Conservation (phyloP, 53 echinoderm and acorn worm species). For the Hippasteria phrygiana region DNA sequence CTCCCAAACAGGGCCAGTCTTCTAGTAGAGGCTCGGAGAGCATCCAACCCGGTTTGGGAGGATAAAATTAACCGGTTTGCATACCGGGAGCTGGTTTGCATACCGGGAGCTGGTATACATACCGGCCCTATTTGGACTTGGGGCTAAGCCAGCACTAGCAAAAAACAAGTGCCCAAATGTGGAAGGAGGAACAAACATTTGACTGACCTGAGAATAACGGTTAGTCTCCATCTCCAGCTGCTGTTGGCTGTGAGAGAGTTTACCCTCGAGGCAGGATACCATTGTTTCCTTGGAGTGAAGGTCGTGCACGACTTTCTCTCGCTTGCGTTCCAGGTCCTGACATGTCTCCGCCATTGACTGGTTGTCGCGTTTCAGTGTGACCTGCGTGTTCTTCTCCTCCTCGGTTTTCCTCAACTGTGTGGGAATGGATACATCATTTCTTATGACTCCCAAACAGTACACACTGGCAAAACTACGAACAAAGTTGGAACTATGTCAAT, state of each 20-base stretch:
- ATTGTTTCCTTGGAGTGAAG: slow-evolving; percentile 82
- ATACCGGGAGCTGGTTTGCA: too few relatives aligned
- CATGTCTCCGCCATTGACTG: slow-evolving; percentile 85
- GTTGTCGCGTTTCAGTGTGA: slow-evolving; percentile 77
- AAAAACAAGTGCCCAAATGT: too few relatives aligned
- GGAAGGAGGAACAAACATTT: neutral
- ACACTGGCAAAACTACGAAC: neutral
- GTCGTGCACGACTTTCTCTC: slow-evolving; percentile 85
- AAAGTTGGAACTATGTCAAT: too few relatives aligned
- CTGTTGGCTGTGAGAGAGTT: slow-evolving; percentile 85
- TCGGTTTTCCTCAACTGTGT: slow-evolving; percentile 66
- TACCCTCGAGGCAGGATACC: slow-evolving; percentile 88
- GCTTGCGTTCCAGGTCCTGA: slow-evolving; percentile 81
- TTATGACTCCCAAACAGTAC: neutral
- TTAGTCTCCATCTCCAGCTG: slow-evolving; percentile 74
- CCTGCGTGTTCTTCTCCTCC: slow-evolving; percentile 81
- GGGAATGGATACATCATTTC: neutral
- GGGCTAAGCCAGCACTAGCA: too few relatives aligned
- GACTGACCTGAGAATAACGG: slow-evolving; percentile 57
- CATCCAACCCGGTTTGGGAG: too few relatives aligned
- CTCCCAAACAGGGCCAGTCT: too few relatives aligned
- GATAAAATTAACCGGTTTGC: too few relatives aligned
- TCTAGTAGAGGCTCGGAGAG: too few relatives aligned
- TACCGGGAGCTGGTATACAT: too few relatives aligned
- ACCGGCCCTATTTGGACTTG: too few relatives aligned